phyloP scores from a whole-genome alignment of 2,888 invertebrate species.

The Onchidella celtica region DNA sequence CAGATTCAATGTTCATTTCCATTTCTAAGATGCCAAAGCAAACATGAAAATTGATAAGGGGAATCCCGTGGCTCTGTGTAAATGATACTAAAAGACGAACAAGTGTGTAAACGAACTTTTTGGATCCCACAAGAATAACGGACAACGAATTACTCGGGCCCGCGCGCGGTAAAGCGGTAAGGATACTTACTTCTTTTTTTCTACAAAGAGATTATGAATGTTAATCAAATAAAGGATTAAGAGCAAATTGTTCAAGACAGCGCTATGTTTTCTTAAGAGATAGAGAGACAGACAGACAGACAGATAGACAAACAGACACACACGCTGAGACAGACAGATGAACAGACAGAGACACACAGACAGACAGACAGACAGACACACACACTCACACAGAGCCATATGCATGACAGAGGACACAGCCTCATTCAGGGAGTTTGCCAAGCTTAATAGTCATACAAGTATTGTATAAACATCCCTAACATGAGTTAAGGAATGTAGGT shows the following conservation, averaged over 20 bases:
- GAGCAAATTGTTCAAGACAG: too few relatives aligned
- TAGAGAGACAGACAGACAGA: slow-evolving; percentile 9
- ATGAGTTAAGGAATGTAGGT: too few relatives aligned
- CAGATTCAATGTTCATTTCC: slow-evolving; percentile 19
- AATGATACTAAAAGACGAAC: slow-evolving; percentile 23
- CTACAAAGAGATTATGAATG: background rate
- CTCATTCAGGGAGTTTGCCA: too few relatives aligned
- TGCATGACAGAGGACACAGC: too few relatives aligned
- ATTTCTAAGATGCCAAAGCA: background rate
- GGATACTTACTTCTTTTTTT: background rate
- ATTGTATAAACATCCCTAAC: too few relatives aligned
- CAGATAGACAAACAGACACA: slow-evolving; percentile 7
- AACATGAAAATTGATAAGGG: slow-evolving; percentile 16
- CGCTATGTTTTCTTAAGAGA: too few relatives aligned
- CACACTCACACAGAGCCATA: background rate
- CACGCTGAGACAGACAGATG: background rate
- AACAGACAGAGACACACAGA: background rate
- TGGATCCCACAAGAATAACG: background rate
- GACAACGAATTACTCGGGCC: background rate
- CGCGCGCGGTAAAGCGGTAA: background rate
- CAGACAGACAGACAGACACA: background rate
- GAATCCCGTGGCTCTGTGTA: background rate
- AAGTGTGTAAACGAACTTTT: slow-evolving; percentile 8
- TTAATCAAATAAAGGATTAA: background rate
- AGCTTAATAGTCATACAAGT: too few relatives aligned